Evolutionary conservation across 2,888 invertebrate genomes (phyloP).

Genomic region (Oscheius sp.): DNA sequence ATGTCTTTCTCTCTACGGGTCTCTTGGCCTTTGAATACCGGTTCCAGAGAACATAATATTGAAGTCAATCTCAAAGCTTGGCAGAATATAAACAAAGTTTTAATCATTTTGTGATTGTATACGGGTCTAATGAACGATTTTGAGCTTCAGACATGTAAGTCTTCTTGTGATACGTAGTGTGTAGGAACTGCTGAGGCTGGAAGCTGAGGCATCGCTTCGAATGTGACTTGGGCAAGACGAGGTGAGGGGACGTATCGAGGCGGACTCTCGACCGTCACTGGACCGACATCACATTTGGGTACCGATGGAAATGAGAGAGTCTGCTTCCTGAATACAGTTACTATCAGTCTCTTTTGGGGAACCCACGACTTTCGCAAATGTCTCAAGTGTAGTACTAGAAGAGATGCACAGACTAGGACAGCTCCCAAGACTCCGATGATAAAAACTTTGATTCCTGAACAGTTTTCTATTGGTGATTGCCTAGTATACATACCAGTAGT

Average conservation of each 20-base stretch:
- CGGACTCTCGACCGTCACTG: constrained; percentile 3
- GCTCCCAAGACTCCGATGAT: not conserved
- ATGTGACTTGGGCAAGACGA: not conserved
- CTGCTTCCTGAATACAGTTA: not conserved
- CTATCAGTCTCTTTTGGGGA: not conserved
- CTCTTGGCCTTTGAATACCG: constrained; percentile 11
- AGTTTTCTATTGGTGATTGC: too few species aligned
- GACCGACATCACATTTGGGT: constrained; percentile 4
- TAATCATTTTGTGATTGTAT: too few species aligned
- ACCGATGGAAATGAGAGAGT: not conserved
- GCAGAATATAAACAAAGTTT: too few species aligned
- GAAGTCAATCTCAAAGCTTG: too few species aligned
- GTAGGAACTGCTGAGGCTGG: not conserved
- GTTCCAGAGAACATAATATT: not conserved
- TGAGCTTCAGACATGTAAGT: constrained; percentile 4
- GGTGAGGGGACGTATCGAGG: constrained; percentile 18
- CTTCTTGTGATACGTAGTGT: constrained; percentile 17
- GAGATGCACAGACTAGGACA: not conserved
- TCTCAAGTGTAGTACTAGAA: not conserved
- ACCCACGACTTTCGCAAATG: not conserved
- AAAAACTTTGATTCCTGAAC: too few species aligned
- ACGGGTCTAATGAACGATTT: too few species aligned
- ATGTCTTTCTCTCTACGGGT: constrained; percentile 21
- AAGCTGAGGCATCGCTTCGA: not conserved
- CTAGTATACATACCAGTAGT: not conserved